Conservation (phyloP, 1,140 invertebrate species). For the Drosophila ficusphila region DNA sequence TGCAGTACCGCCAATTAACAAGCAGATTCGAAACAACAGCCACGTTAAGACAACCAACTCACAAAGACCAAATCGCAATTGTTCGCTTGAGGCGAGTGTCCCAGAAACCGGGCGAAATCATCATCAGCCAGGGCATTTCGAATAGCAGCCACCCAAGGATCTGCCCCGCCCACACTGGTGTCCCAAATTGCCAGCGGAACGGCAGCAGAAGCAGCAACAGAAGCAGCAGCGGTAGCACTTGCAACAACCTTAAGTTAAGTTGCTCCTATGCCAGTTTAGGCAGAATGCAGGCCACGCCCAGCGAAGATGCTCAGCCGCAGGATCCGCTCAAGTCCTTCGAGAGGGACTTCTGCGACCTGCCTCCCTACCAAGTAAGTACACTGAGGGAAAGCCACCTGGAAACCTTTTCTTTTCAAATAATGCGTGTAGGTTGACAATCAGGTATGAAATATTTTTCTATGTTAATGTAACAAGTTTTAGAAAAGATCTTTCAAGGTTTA, state of each 20-base stretch:
- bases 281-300: slow-evolving; percentile 49
- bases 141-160: slow-evolving; percentile 5
- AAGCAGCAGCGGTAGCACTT: not conserved
- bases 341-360: slow-evolving; percentile 57
- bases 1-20: slow-evolving; percentile 53
- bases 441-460: too few species aligned
- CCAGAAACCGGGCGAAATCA: not conserved
- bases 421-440: too few species aligned
- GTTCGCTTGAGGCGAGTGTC: not conserved
- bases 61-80: slow-evolving; percentile 21
- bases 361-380: slow-evolving; percentile 67
- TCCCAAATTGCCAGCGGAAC: slow-evolving; percentile 3
- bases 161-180: slow-evolving; percentile 15
- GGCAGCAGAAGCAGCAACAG: not conserved
- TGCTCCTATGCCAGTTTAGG: slow-evolving; percentile 56
- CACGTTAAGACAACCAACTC: slow-evolving; percentile 29
- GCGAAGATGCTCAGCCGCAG: slow-evolving; percentile 34
- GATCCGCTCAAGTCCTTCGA: slow-evolving; percentile 35
- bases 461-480: too few species aligned
- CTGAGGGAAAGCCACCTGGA: not conserved
- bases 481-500: too few species aligned
- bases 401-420: not conserved
- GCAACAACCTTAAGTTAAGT: not conserved
- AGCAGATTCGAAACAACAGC: slow-evolving; percentile 29
- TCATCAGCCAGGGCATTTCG: not conserved